Evolutionary conservation across 2,888 invertebrate species (phyloP).

Genomic region (Drosophila yooni): DNA sequence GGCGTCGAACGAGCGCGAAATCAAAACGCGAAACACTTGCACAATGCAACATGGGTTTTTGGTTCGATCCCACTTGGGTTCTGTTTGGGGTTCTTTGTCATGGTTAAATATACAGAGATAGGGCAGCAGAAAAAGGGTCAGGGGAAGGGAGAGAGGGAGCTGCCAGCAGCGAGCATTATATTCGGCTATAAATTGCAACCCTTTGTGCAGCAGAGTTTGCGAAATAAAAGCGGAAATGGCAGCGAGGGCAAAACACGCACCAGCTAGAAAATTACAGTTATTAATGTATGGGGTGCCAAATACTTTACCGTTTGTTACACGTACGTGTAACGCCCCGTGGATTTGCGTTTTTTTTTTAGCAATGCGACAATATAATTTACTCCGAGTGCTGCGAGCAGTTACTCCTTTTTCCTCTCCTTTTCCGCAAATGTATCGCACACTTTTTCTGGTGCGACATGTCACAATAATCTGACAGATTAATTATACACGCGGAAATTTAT

Average conservation of each 20-base stretch:
- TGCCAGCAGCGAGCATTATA: conserved; percentile 62
- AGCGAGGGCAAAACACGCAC: conserved; percentile 41
- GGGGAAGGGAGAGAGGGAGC: conserved; percentile 4
- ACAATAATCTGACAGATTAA: conserved; percentile 85
- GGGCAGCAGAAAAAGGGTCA: background rate
- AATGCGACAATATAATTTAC: conserved; percentile 70
- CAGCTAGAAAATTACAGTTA: conserved; percentile 74
- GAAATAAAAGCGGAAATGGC: conserved; percentile 51
- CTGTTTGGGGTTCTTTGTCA: conserved; percentile 11
- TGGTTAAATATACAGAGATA: conserved; percentile 23
- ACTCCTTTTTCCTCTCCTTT: conserved; percentile 56
- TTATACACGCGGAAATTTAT: conserved; percentile 80
- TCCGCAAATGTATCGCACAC: conserved; percentile 50
- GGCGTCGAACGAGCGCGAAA: conserved; percentile 39
- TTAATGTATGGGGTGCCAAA: conserved; percentile 76
- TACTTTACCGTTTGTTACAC: conserved; percentile 45
- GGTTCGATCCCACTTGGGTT: conserved; percentile 6
- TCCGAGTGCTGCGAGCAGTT: conserved; percentile 37
- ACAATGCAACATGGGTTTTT: conserved; percentile 39
- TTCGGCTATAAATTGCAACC: conserved; percentile 79
- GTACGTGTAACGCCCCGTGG: conserved; percentile 48
- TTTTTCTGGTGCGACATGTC: conserved; percentile 74
- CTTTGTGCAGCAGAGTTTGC: conserved; percentile 58
- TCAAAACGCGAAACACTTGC: conserved; percentile 63
- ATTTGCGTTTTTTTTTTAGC: conserved; percentile 41